These are phyloP conservation scores for Amphipoea lucens DNA, from an alignment of 2,888 invertebrate genomes.

Conservation along the genomic window DNA sequence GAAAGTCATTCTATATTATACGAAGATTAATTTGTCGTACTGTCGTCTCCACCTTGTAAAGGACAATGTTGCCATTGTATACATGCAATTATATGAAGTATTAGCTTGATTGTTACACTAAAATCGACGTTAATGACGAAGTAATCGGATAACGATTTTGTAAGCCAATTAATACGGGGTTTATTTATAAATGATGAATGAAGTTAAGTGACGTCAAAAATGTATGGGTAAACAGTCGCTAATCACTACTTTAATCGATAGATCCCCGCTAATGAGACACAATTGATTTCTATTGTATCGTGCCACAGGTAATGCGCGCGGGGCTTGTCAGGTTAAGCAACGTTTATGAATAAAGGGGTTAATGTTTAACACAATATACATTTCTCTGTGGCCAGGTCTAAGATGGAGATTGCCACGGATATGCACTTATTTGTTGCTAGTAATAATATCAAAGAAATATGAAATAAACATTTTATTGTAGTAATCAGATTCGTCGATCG, in stretches of 20 bases:
- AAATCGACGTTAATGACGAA: constrained; percentile 11
- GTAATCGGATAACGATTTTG: constrained; percentile 45
- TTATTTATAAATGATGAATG: background rate
- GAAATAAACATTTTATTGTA: too few relatives aligned
- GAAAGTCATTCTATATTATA: background rate
- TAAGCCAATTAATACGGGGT: constrained; percentile 5
- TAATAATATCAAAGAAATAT: too few relatives aligned
- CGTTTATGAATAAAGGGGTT: background rate
- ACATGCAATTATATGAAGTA: constrained; percentile 20
- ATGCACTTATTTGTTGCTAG: background rate
- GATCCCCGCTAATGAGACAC: too few relatives aligned
- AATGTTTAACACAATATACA: constrained; percentile 2
- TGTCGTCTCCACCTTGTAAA: background rate
- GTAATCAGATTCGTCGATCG: too few relatives aligned
- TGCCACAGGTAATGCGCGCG: too few relatives aligned
- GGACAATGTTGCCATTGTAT: background rate
- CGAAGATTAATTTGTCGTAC: too few relatives aligned
- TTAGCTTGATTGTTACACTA: constrained; percentile 24
- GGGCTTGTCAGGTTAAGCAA: background rate
- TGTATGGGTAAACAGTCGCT: too few relatives aligned
- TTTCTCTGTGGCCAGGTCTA: too few relatives aligned
- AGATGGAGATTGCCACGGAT: background rate
- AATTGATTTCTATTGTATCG: too few relatives aligned
- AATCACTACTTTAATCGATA: too few relatives aligned
- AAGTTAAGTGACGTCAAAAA: too few relatives aligned